Percentiles rank a stretch among this genome's conserved stretches.
These are phyloP conservation scores for Drosophila athabasca DNA, from an alignment of 1,140 invertebrate species.

Conservation along the genomic window DNA sequence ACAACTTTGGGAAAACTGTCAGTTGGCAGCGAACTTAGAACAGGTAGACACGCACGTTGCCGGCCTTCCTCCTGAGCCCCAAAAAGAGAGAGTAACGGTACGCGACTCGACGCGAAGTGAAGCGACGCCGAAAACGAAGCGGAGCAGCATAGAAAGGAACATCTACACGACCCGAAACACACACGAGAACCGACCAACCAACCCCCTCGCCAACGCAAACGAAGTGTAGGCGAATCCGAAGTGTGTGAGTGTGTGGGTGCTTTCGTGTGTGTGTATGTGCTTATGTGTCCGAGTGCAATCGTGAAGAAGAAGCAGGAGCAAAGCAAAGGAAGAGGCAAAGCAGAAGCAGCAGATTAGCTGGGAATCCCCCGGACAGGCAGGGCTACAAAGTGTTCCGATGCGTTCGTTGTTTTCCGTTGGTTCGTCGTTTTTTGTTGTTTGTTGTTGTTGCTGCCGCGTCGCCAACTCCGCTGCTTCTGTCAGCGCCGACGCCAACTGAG, in stretches of 20 bases:
- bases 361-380: no score
- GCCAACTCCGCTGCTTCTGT: conserved; percentile 8
- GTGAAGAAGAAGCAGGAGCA: no score
- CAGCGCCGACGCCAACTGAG: conserved; percentile 43
- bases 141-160: conserved; percentile 35
- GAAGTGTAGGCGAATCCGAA: conserved; percentile 3
- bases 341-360: no score
- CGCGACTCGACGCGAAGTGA: conserved; percentile 4
- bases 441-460: neutral
- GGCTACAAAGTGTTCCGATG: no score
- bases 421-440: conserved; percentile 2
- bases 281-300: no score
- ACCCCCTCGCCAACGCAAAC: neutral
- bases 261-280: no score
- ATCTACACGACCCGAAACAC: conserved; percentile 17
- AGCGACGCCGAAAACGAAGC: conserved; percentile 22
- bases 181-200: neutral
- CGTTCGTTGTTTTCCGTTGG: conserved; percentile 19
- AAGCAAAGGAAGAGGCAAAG: no score
- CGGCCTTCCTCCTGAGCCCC: conserved; percentile 56
- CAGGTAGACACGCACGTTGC: conserved; percentile 83
- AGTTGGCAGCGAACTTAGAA: conserved; percentile 84
- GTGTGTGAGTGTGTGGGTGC: neutral
- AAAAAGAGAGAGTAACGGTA: conserved; percentile 1
- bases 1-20: conserved; percentile 84